These are phyloP conservation scores for Prosopocoilus inquinatus DNA, from an alignment of 2,888 invertebrate genomes.

Conservation along the genomic window DNA sequence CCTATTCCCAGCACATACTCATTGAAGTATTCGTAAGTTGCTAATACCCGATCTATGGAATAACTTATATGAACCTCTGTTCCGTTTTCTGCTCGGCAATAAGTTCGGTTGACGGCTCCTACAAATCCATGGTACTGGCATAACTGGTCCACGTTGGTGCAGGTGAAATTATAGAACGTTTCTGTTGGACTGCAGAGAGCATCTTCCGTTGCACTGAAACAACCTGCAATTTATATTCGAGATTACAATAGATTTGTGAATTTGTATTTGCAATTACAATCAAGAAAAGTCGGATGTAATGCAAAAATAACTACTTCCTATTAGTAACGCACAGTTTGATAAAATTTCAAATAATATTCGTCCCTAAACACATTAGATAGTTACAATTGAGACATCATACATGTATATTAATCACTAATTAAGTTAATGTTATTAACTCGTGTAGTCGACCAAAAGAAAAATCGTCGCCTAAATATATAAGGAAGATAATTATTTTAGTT, in stretches of 20 bases:
- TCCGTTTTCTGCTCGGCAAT: slow-evolving; percentile 49
- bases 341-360: no score
- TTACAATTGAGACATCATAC: no score
- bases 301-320: no score
- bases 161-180: slow-evolving; percentile 57
- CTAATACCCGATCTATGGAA: slow-evolving; percentile 57
- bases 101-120: slow-evolving; percentile 48
- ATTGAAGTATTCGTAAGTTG: slow-evolving; percentile 58
- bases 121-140: slow-evolving; percentile 50
- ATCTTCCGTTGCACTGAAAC: slow-evolving; percentile 66
- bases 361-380: no score
- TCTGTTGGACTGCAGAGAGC: slow-evolving; percentile 52
- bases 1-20: slow-evolving; percentile 75
- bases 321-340: no score
- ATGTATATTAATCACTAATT: no score
- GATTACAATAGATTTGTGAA: not conserved
- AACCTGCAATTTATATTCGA: slow-evolving; percentile 50
- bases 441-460: no score
- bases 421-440: no score
- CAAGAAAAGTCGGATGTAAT: no score
- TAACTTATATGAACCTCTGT: slow-evolving; percentile 52
- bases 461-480: no score
- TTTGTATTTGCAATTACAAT: not conserved
- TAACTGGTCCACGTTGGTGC: slow-evolving; percentile 54
- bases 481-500: no score